A percentile compares a stretch with the other conserved stretches of the same genome.
Conservation (phyloP, 2,888 invertebrate species). For the Agapostemon virescens region DNA sequence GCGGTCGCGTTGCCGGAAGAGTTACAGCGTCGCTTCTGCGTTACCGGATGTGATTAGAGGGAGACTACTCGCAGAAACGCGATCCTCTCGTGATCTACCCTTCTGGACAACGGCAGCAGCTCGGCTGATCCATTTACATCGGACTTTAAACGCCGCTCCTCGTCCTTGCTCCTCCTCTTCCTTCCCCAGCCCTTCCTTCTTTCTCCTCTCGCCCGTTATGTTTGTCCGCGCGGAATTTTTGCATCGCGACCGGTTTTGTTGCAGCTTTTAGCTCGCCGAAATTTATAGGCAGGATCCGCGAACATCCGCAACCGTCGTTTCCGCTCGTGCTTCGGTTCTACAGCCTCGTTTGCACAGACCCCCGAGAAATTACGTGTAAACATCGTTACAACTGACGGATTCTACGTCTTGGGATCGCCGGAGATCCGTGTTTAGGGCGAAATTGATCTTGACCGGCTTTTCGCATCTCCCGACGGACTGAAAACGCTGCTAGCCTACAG, state of each 20-base stretch:
- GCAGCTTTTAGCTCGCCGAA: slow-evolving; percentile 1
- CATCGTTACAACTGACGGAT: no score
- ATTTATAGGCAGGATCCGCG: background rate
- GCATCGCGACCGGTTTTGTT: background rate
- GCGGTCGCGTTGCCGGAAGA: slow-evolving; percentile 28
- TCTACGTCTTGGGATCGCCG: no score
- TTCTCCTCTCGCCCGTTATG: no score
- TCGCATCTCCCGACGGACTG: no score
- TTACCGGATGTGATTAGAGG: slow-evolving; percentile 62
- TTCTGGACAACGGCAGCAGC: background rate
- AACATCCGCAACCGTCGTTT: background rate
- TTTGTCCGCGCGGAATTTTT: background rate
- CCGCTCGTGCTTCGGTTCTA: background rate
- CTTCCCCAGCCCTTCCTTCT: no score
- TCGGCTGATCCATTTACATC: background rate
- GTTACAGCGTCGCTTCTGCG: slow-evolving; percentile 52
- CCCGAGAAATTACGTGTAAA: no score
- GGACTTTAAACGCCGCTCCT: background rate
- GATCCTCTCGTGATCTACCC: slow-evolving; percentile 17
- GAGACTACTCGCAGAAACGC: slow-evolving; percentile 43
- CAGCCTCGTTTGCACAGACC: no score
- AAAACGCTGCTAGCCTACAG: no score
- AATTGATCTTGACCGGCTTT: no score
- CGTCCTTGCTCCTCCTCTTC: no score
- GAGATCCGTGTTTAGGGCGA: no score